These are phyloP conservation scores for Osmoderma eremita DNA, from an alignment of 2,888 invertebrate species.

Conservation along the genomic window DNA sequence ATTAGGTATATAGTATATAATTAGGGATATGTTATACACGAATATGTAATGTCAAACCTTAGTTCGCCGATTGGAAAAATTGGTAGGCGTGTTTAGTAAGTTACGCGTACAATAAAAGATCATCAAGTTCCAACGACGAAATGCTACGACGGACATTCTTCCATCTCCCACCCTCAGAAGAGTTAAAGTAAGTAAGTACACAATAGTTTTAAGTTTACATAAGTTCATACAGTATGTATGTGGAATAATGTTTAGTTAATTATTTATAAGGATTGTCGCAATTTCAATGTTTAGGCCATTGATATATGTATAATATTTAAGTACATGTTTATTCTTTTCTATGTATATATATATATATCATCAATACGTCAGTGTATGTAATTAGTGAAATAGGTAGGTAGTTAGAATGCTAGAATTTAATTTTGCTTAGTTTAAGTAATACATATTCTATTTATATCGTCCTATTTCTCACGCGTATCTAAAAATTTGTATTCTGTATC, in stretches of 20 bases:
- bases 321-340: conserved; percentile 5
- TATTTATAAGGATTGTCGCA: conserved; percentile 61
- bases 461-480: too few relatives aligned
- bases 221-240: conserved; percentile 2
- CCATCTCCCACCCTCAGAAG: neutral
- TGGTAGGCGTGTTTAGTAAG: neutral
- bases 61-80: conserved; percentile 44
- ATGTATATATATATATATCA: neutral
- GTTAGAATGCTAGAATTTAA: neutral
- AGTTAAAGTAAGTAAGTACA: conserved; percentile 19
- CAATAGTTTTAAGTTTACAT: conserved; percentile 32
- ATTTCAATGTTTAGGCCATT: conserved; percentile 64
- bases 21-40: conserved; percentile 57
- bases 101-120: conserved; percentile 2
- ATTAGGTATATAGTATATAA: conserved; percentile 45
- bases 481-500: too few relatives aligned
- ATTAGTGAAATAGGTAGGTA: neutral
- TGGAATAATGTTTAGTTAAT: conserved; percentile 38
- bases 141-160: too few relatives aligned
- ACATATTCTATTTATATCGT: too few relatives aligned
- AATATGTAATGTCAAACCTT: conserved; percentile 51
- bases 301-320: conserved; percentile 44
- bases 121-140: neutral
- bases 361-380: neutral
- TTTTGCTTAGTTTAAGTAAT: too few relatives aligned